A percentile compares a stretch with the other conserved stretches of the same genome.
phyloP scores from a whole-genome alignment of 2,888 invertebrate species.

The Yponomeuta sedellus region DNA sequence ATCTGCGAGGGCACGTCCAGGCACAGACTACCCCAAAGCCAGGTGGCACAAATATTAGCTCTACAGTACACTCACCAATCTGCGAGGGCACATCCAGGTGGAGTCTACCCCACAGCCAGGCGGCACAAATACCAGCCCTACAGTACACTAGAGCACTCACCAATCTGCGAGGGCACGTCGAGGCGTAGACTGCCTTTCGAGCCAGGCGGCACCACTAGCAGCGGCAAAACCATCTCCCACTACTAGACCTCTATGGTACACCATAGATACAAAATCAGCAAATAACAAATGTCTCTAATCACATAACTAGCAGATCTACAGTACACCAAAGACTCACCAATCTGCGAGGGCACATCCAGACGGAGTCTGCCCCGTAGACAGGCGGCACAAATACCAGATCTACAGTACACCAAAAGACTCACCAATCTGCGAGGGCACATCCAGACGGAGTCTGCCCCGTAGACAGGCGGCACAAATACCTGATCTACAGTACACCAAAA shows the following conservation, averaged over 20 bases:
- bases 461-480: conserved; percentile 80
- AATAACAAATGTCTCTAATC: no score
- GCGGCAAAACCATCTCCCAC: no score
- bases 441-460: conserved; percentile 88
- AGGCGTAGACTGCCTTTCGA: conserved; percentile 89
- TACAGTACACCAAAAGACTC: conserved; percentile 30
- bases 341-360: no score
- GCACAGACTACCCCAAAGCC: conserved; percentile 90
- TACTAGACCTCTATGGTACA: background rate
- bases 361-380: no score
- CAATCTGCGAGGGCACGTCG: conserved; percentile 71
- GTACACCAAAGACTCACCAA: conserved; percentile 21
- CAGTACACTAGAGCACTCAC: no score
- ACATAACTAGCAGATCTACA: no score
- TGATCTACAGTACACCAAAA: conserved; percentile 27
- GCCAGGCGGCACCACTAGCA: conserved; percentile 79
- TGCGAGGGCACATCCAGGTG: no score
- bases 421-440: conserved; percentile 82
- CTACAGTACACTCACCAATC: background rate
- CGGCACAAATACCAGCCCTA: no score
- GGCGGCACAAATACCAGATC: no score
- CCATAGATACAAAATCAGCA: no score
- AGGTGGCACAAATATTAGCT: conserved; percentile 70
- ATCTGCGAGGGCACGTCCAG: conserved; percentile 83
- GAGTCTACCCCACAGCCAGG: no score